Percentiles rank a stretch among this genome's conserved stretches.
phyloP scores from a whole-genome alignment of 1,140 invertebrate genomes.

The Arion vulgaris region DNA sequence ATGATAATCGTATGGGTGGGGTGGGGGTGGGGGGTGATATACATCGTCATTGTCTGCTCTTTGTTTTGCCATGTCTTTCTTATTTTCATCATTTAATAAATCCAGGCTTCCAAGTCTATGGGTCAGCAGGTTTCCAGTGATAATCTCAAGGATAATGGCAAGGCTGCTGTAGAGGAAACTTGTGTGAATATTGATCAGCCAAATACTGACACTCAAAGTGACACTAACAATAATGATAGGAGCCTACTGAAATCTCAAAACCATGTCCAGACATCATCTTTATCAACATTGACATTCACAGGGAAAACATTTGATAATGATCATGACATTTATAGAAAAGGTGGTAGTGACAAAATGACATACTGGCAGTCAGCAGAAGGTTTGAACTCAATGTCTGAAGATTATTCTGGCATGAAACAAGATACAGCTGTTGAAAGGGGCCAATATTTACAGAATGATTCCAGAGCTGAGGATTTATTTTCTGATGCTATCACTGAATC shows the following conservation, averaged over 20 bases:
- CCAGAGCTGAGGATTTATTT: neutral
- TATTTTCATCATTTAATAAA: neutral
- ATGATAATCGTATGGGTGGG: too few relatives aligned
- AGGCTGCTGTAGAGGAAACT: neutral
- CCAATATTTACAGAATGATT: neutral
- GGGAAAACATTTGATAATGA: neutral
- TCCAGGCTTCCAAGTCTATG: neutral
- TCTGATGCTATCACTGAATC: neutral
- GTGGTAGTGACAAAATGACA: neutral
- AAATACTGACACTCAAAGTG: neutral
- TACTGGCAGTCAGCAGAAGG: neutral
- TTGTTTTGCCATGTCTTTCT: too few relatives aligned
- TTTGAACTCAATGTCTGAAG: too few relatives aligned
- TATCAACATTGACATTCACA: neutral
- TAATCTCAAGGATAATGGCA: too few relatives aligned
- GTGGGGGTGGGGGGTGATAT: too few relatives aligned
- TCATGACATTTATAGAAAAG: neutral
- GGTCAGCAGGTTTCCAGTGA: too few relatives aligned
- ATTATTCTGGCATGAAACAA: conserved; percentile 15
- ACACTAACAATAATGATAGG: neutral
- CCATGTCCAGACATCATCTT: neutral
- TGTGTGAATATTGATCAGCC: neutral
- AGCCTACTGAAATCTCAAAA: neutral
- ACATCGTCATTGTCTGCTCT: too few relatives aligned
- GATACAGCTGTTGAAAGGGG: conserved; percentile 20